Evolutionary conservation across 2,113 vertebrate genomes (phyloP).

Genomic region (Amphilophus citrinellus): DNA sequence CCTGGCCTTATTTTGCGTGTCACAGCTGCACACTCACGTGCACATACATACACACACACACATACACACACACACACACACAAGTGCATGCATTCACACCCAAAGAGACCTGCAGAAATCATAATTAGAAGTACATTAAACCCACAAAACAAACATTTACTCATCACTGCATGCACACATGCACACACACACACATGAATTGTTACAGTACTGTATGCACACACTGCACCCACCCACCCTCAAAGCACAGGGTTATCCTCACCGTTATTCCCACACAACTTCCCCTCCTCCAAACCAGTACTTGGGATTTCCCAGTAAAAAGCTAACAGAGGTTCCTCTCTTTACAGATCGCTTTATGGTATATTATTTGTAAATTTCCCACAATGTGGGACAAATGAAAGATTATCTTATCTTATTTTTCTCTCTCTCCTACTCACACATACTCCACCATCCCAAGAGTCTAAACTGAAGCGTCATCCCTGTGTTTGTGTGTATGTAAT

Average conservation of each 20-base stretch:
- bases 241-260: constrained; percentile 4
- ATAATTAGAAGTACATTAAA: constrained; percentile 36
- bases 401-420: no score
- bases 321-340: constrained; percentile 29
- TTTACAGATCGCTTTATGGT: not conserved
- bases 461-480: not conserved
- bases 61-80: constrained; percentile 67
- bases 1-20: constrained; percentile 81
- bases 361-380: not conserved
- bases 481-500: not conserved
- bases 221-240: constrained; percentile 1
- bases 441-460: not conserved
- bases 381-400: no score
- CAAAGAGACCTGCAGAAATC: constrained; percentile 26
- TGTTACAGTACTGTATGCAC: not conserved
- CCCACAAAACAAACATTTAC: constrained; percentile 38
- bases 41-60: constrained; percentile 52
- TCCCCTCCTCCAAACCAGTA: constrained; percentile 36
- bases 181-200: not conserved
- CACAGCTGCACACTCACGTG: constrained; percentile 77
- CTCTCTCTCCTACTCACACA: not conserved
- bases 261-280: constrained; percentile 18
- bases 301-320: constrained; percentile 56
- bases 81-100: constrained; percentile 30
- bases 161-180: not conserved